Evolutionary conservation across 2,113 vertebrate genomes (phyloP).

Genomic region (Suncus etruscus): DNA sequence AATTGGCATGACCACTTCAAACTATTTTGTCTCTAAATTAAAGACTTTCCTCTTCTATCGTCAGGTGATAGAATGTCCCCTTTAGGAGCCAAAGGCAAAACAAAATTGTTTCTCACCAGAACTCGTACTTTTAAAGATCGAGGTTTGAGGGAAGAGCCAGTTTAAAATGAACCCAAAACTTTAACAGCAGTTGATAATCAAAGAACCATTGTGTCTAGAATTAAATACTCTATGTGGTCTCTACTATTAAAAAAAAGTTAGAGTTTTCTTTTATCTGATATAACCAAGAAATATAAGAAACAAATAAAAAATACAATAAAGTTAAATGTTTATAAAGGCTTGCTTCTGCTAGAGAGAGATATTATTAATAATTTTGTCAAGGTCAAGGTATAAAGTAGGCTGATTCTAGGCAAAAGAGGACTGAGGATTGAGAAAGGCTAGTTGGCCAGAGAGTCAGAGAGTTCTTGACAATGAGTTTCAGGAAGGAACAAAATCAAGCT

Average conservation of each 20-base stretch:
- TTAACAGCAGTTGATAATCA: background rate
- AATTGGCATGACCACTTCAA: constrained; percentile 29
- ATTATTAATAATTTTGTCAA: background rate
- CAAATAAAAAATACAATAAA: background rate
- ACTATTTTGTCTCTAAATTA: constrained; percentile 19
- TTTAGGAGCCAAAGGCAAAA: background rate
- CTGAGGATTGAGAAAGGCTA: background rate
- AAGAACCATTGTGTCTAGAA: background rate
- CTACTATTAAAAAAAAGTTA: background rate
- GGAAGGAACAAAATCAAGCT: too few species aligned
- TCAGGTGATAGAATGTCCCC: background rate
- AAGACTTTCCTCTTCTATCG: background rate
- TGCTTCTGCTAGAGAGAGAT: constrained; percentile 25
- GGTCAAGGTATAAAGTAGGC: background rate
- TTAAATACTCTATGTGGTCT: background rate
- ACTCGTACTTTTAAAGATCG: background rate
- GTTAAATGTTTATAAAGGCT: background rate
- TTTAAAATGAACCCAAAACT: background rate
- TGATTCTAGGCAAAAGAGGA: background rate
- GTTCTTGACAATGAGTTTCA: too few species aligned
- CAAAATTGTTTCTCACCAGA: constrained; percentile 30
- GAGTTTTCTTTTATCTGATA: background rate
- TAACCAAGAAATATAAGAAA: background rate
- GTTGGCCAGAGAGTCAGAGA: background rate
- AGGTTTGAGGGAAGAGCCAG: background rate